phyloP scores from a whole-genome alignment of 2,113 vertebrate genomes.

The Colaptes auratus region DNA sequence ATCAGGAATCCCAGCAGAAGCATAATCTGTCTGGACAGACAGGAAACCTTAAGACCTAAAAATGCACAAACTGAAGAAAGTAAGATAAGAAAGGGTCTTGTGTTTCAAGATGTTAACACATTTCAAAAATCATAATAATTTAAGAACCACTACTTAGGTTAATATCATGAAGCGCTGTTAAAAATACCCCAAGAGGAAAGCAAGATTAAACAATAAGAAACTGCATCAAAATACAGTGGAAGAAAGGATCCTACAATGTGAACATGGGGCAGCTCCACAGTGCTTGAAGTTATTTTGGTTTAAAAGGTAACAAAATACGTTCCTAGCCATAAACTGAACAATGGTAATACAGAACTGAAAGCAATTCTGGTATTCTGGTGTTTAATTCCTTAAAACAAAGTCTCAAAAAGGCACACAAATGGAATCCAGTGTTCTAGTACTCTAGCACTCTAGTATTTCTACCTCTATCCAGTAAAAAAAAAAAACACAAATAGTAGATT shows the following conservation, averaged over 20 bases:
- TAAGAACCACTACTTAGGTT: background rate
- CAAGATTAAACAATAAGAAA: background rate
- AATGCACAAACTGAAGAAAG: background rate
- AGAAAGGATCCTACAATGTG: background rate
- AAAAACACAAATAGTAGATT: background rate
- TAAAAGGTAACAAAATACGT: background rate
- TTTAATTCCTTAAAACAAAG: background rate
- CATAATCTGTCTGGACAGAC: background rate
- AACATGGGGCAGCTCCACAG: background rate
- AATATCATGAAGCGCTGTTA: background rate
- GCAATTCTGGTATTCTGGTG: no score
- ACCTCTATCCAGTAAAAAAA: background rate
- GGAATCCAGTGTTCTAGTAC: background rate
- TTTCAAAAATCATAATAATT: background rate
- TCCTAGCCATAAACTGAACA: background rate
- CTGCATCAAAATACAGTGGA: background rate
- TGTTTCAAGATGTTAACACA: background rate
- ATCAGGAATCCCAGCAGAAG: background rate
- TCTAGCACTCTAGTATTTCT: background rate
- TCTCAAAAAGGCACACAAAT: background rate
- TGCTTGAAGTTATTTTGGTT: background rate
- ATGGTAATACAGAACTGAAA: background rate
- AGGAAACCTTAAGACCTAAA: background rate
- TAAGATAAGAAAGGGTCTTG: background rate
- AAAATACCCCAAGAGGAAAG: background rate